Evolutionary conservation across 2,888 invertebrate genomes (phyloP), one percentile per base, ranked within the genome.

Genomic region (Therioaphis trifolii): DNA sequence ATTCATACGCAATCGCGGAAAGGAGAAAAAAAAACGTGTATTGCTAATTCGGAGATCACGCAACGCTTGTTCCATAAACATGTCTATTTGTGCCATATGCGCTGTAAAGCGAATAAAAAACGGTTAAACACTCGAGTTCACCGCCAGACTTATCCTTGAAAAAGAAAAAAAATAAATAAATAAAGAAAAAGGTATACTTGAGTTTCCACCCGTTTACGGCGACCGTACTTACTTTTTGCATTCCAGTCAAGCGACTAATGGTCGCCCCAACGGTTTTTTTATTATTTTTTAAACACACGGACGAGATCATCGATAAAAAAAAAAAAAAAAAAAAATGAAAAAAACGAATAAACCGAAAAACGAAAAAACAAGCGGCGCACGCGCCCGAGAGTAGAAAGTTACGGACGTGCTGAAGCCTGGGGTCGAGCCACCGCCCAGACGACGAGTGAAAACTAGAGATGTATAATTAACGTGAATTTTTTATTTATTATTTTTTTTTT

Each of bases 161-260:
- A 66, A 52, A 52, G 21, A 49, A 46, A 5, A 49, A 18, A 49
- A 18, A 49, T 18, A 49, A n/a, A n/a, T n/a, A n/a, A n/a, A n/a
- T n/a, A 55, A 75, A 58, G n/a, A 49, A 43, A 80, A 61, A 61
- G 71, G 80, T 61, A 24, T 58, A 80, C 80, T 80, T 58, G 80
- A 80, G 71, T 80, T 80, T 80, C 55, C 80, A 71, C 71, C 80
- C 80, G 71, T 71, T 71, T 71, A 71, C 69, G 71, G 69, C 24
- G 58, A 71, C 71, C 80, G 71, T 61, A 71, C 80, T 71, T 80
- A 80, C 29, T 27, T 43, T 40, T 15, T 66, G 58, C 14, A 58
- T 80, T 80, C 58, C 79, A 80, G 80, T 61, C 80, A 71, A 80
- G 69, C 80, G 71, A 80, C 58, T 71, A 79, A 79, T 79, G 68